Evolutionary conservation across 2,888 invertebrate genomes (phyloP).

Genomic region (Agrilus cyanescens): DNA sequence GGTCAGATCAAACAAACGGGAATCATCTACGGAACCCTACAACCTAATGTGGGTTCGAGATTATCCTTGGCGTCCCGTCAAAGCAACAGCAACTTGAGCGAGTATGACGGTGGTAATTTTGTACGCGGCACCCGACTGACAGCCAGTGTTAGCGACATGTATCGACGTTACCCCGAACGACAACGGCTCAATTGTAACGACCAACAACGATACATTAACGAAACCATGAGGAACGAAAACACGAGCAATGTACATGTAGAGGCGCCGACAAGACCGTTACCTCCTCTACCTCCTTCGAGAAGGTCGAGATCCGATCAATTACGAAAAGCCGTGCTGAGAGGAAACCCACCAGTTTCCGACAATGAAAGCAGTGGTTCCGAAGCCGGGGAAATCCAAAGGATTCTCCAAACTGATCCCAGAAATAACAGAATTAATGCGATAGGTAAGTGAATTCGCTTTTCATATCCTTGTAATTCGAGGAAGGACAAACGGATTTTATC

Average conservation of each 20-base stretch:
- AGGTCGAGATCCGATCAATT: conserved; percentile 12
- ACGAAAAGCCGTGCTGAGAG: conserved; percentile 16
- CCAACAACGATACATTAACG: conserved; percentile 7
- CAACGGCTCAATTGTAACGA: conserved; percentile 9
- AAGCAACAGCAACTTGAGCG: conserved; percentile 19
- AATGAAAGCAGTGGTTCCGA: conserved; percentile 64
- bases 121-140: conserved; percentile 32
- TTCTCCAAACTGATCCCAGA: conserved; percentile 39
- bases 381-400: conserved; percentile 58
- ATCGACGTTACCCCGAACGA: conserved; percentile 19
- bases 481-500: background rate
- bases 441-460: conserved; percentile 24
- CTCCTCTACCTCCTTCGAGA: conserved; percentile 30
- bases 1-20: conserved; percentile 24
- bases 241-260: conserved; percentile 4
- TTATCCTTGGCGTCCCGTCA: conserved; percentile 17
- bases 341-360: conserved; percentile 37
- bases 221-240: conserved; percentile 5
- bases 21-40: conserved; percentile 31
- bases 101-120: conserved; percentile 20
- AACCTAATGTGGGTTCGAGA: conserved; percentile 17
- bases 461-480: background rate
- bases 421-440: conserved; percentile 23
- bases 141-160: conserved; percentile 34
- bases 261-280: conserved; percentile 33